Conservation (phyloP, 2,888 invertebrate genomes). For the Drosophila neotestacea region DNA sequence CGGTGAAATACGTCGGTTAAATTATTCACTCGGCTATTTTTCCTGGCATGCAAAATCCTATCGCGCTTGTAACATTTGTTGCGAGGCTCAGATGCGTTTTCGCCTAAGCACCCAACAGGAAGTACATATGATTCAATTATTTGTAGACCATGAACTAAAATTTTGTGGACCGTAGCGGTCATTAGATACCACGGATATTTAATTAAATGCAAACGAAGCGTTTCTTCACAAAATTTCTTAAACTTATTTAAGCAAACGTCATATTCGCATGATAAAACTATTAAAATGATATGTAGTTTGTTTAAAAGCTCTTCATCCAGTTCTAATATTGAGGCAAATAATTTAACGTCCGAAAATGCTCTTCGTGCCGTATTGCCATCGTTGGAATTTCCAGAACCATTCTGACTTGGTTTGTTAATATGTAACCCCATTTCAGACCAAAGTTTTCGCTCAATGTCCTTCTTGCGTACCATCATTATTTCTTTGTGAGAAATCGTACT, state of each 20-base stretch:
- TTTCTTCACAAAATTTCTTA: conserved; percentile 17
- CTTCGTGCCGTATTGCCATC: conserved; percentile 25
- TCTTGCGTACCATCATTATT: conserved; percentile 5
- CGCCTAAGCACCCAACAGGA: conserved; percentile 5
- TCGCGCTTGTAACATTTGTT: conserved; percentile 2
- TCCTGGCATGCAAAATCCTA: too few species aligned
- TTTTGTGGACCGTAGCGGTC: conserved; percentile 4
- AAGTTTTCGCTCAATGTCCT: background rate
- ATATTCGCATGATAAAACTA: conserved; percentile 16
- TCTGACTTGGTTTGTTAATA: conserved; percentile 9
- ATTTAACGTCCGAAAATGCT: conserved; percentile 8
- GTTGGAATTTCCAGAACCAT: conserved; percentile 26
- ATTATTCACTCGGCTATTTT: background rate
- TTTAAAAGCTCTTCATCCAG: conserved; percentile 20
- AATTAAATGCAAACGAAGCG: conserved; percentile 18
- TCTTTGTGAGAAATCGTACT: conserved; percentile 10
- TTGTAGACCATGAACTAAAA: conserved; percentile 1
- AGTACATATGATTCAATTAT: conserved; percentile 20
- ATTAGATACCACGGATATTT: conserved; percentile 18
- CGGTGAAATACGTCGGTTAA: conserved; percentile 1
- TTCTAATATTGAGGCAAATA: conserved; percentile 23
- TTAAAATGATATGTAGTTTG: conserved; percentile 9
- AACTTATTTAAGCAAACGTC: conserved; percentile 22
- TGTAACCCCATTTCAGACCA: conserved; percentile 2
- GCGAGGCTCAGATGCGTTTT: conserved; percentile 5